phyloP scores from a whole-genome alignment of 2,113 vertebrate species.

The Dipodomys ordii region DNA sequence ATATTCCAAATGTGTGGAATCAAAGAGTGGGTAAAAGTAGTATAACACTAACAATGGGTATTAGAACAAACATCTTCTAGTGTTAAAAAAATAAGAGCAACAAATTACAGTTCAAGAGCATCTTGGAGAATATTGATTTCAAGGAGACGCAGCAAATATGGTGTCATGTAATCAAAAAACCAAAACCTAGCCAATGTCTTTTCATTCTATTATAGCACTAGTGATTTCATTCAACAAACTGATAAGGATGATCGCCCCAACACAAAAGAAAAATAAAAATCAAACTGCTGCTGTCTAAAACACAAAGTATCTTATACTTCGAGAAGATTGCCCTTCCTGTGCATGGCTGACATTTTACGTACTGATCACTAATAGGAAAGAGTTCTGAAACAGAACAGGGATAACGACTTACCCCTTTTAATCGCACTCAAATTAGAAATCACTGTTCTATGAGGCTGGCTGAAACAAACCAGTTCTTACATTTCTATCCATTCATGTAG shows the following conservation, averaged over 20 bases:
- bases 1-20: background rate
- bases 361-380: background rate
- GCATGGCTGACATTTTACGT: background rate
- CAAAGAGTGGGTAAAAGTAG: background rate
- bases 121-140: background rate
- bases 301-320: background rate
- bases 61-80: background rate
- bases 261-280: background rate
- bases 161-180: background rate
- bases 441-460: background rate
- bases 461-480: constrained; percentile 83
- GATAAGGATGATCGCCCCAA: background rate
- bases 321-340: background rate
- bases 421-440: background rate
- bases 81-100: background rate
- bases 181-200: background rate
- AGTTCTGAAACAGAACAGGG: background rate
- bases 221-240: background rate
- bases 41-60: background rate
- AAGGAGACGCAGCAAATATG: background rate
- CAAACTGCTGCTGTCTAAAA: background rate
- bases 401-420: background rate
- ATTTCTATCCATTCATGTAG: constrained; percentile 98
- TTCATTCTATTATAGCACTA: background rate
- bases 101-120: background rate